phyloP scores from a whole-genome alignment of 2,888 invertebrate genomes.

The Helobdella robusta region DNA sequence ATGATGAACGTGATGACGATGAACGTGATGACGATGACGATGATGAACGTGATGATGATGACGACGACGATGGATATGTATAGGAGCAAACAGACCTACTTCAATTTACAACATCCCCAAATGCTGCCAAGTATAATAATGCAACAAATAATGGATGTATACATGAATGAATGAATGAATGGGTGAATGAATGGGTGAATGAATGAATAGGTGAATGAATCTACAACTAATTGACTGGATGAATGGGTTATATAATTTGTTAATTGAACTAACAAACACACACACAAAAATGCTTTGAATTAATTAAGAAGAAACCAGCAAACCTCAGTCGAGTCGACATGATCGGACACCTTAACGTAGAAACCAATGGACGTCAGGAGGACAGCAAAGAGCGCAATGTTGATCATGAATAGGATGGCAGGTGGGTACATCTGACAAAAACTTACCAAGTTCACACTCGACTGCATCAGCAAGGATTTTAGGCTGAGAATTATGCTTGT shows the following conservation, averaged over 20 bases:
- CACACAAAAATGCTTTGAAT: neutral
- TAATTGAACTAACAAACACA: neutral
- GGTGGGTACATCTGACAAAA: slow-evolving; percentile 12
- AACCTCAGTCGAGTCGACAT: slow-evolving; percentile 1
- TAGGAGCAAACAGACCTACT: neutral
- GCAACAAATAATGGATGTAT: no score
- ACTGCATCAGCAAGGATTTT: no score
- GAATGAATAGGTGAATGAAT: neutral
- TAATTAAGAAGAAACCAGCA: neutral
- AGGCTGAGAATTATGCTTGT: no score
- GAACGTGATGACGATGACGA: neutral
- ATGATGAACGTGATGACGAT: neutral
- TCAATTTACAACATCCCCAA: neutral
- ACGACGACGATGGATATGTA: neutral
- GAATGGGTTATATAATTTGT: no score
- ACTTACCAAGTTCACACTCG: slow-evolving; percentile 1
- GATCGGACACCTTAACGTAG: slow-evolving; percentile 11
- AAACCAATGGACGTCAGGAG: slow-evolving; percentile 14
- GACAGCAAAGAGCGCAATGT: slow-evolving; percentile 14
- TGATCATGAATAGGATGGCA: slow-evolving; percentile 20
- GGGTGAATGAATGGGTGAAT: neutral
- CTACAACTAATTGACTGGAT: no score
- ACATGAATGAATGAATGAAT: neutral
- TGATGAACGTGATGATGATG: neutral
- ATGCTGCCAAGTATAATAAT: no score